A percentile compares a stretch with the other conserved stretches of the same genome.
These are phyloP conservation scores for Griposia aprilina DNA, from an alignment of 2,888 invertebrate species.

Conservation along the genomic window DNA sequence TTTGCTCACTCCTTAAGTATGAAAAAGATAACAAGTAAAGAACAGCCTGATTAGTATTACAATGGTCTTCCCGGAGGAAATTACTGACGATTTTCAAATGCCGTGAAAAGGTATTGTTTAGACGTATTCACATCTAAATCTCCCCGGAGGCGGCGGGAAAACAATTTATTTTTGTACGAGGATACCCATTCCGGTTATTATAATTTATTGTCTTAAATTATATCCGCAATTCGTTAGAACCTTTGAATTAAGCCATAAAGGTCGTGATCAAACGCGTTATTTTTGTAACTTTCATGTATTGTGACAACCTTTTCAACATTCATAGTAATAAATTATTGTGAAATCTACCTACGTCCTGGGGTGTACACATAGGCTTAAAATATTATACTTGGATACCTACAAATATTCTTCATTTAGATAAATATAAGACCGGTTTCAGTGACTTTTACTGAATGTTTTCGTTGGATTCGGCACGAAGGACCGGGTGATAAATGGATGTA, in stretches of 20 bases:
- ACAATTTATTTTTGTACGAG: slow-evolving; percentile 59
- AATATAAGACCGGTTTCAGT: not conserved
- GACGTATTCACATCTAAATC: slow-evolving; percentile 67
- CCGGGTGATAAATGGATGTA: slow-evolving; percentile 4
- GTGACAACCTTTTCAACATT: not conserved
- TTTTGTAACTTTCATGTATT: slow-evolving; percentile 13
- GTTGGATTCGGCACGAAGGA: slow-evolving; percentile 13
- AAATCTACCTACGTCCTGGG: not conserved
- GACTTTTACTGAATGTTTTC: not conserved
- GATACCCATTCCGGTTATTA: slow-evolving; percentile 37
- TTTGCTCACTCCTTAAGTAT: slow-evolving; percentile 6
- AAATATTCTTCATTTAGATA: not conserved
- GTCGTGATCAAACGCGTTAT: slow-evolving; percentile 17
- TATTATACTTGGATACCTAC: not conserved
- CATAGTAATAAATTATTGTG: slow-evolving; percentile 2
- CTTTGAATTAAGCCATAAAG: slow-evolving; percentile 52
- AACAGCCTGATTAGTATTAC: slow-evolving; percentile 63
- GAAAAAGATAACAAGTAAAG: slow-evolving; percentile 40
- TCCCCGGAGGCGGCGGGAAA: slow-evolving; percentile 52
- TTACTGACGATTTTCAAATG: slow-evolving; percentile 67
- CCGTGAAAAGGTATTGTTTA: slow-evolving; percentile 70
- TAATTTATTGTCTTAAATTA: slow-evolving; percentile 53
- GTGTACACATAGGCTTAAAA: not conserved
- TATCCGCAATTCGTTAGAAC: slow-evolving; percentile 39
- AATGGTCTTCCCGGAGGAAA: slow-evolving; percentile 72